Evolutionary conservation across 1,140 invertebrate species (phyloP).

Genomic region (Cheumatopsyche charites): DNA sequence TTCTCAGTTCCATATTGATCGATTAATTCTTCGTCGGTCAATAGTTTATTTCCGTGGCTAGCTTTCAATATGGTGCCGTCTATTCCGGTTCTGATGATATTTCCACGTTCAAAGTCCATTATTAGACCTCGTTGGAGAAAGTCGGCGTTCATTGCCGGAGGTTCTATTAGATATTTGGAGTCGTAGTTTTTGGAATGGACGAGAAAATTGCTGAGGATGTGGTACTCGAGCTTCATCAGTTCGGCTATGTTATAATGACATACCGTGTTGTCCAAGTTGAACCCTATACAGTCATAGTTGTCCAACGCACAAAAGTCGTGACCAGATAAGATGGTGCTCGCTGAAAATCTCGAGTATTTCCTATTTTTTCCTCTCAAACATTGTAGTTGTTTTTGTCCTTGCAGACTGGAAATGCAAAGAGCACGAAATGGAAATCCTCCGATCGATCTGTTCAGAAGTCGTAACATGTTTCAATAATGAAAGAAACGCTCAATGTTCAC

Average conservation of each 20-base stretch:
- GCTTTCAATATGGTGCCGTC: conserved; percentile 70
- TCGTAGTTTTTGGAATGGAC: conserved; percentile 69
- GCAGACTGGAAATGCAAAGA: too few species aligned
- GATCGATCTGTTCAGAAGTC: too few species aligned
- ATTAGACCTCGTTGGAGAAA: conserved; percentile 78
- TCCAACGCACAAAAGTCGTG: conserved; percentile 59
- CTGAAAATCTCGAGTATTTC: conserved; percentile 50
- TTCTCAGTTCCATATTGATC: conserved; percentile 66
- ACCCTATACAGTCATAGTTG: conserved; percentile 80
- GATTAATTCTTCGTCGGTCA: conserved; percentile 65
- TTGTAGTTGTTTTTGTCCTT: too few species aligned
- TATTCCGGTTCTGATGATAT: conserved; percentile 69
- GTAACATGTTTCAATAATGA: too few species aligned
- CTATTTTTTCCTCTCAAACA: not conserved
- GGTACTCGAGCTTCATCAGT: conserved; percentile 69
- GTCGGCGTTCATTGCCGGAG: conserved; percentile 64
- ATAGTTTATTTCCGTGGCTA: conserved; percentile 70
- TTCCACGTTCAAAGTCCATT: conserved; percentile 73
- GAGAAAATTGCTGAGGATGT: conserved; percentile 68
- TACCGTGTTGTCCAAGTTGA: conserved; percentile 81
- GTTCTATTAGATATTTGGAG: conserved; percentile 59
- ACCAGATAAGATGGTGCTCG: conserved; percentile 52
- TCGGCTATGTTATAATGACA: conserved; percentile 71
- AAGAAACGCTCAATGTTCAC: too few species aligned
- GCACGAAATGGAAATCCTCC: too few species aligned